Evolutionary conservation across 1,140 invertebrate species (phyloP), one percentile per base, ranked within the genome.

Genomic region (Parasteatoda tepidariorum): DNA sequence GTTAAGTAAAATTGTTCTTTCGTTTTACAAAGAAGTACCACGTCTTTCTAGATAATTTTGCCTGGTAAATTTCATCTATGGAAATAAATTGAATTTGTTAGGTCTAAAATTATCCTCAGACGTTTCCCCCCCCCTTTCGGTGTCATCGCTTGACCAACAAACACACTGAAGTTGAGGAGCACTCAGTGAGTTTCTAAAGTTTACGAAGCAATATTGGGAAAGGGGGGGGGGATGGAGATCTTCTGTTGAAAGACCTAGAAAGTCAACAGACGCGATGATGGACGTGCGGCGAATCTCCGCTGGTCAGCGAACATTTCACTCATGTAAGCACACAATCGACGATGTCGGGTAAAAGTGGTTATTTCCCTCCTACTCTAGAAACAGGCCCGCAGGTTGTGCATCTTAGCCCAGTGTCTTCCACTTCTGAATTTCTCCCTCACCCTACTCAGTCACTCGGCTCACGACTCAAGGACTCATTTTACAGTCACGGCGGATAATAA

Each of bases 401-500:
- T 70, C 67, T 70, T 54, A 70, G 34, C 26, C 38, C 61, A 30
- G 22, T 34, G 30, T 61, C 66, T 41, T 68, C 75, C 62, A 31
- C 41, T 57, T 57, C 64, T 57, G 28, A n/a, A 26, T 26, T 7
- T n/a, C n/a, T 22, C 57, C 64, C 62, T 9, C 6, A 15, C 26
- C 78, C 41, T 75, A 67, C 75, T 81, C 82, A 73, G 84, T 75
- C 76, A 85, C 76, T 85, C 70, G 22, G 68, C 75, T 34, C 75
- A 84, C 62, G 84, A 85, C 76, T 75, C 78, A 83, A 85, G 79
- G 64, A 70, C 64, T 85, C 64, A 83, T 85, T 85, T 82, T 83
- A 83, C 73, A 78, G 79, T 85, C 78, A 85, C 84, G 84, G 79
- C 84, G 79, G 78, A 85, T 83, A 83, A 85, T 85, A 85, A 85